These are phyloP conservation scores for Apamea anceps DNA, from an alignment of 2,888 invertebrate species.

Conservation along the genomic window DNA sequence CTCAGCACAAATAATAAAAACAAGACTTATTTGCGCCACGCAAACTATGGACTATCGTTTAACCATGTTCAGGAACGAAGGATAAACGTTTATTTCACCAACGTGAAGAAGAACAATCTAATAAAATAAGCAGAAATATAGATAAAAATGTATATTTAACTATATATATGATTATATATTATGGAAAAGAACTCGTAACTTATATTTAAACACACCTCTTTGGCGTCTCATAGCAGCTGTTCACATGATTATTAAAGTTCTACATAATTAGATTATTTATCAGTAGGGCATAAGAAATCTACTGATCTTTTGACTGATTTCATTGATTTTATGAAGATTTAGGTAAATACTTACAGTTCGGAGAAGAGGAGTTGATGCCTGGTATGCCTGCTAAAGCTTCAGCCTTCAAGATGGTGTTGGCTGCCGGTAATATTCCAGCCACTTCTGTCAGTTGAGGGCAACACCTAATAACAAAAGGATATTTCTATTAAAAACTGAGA, in stretches of 20 bases:
- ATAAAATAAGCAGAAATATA: slow-evolving; percentile 4
- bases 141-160: not conserved
- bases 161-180: not conserved
- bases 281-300: not conserved
- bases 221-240: slow-evolving; percentile 44
- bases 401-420: slow-evolving; percentile 81
- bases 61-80: not conserved
- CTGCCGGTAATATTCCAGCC: slow-evolving; percentile 85
- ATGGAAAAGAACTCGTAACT: not conserved
- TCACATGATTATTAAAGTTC: slow-evolving; percentile 39
- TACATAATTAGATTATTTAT: slow-evolving; percentile 33
- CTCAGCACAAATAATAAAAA: not conserved
- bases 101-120: too few relatives aligned
- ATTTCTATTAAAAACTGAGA: not conserved
- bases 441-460: slow-evolving; percentile 88
- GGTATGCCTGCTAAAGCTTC: slow-evolving; percentile 84
- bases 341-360: slow-evolving; percentile 86
- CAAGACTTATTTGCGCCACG: not conserved
- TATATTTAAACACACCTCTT: slow-evolving; percentile 40
- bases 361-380: slow-evolving; percentile 85
- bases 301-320: slow-evolving; percentile 13
- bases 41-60: not conserved
- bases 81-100: not conserved
- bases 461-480: slow-evolving; percentile 76
- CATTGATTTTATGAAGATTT: slow-evolving; percentile 19